Evolutionary conservation across 2,797 vertebrate species (phyloP).

Genomic region (Neomorphus geoffroyi): DNA sequence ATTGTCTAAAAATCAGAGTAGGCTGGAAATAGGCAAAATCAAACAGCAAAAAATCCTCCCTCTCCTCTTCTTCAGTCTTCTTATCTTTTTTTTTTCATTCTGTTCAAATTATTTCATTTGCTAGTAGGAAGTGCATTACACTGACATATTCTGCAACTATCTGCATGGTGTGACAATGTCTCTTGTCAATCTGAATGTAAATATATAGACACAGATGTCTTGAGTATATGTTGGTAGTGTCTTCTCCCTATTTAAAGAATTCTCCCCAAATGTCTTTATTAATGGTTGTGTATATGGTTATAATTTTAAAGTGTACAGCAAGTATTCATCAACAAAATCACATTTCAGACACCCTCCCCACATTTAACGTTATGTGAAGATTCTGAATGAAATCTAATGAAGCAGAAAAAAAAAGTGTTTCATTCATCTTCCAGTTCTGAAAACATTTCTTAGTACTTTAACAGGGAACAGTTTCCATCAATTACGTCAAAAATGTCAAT

Average conservation of each 20-base stretch:
- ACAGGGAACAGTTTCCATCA: neutral
- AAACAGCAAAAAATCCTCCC: neutral
- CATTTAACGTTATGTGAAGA: neutral
- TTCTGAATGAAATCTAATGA: neutral
- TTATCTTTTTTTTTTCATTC: neutral
- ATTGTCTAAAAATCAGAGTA: neutral
- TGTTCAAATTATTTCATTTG: neutral
- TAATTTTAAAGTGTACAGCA: neutral
- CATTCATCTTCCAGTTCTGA: neutral
- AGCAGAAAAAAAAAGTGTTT: rapidly evolving
- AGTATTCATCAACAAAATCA: neutral
- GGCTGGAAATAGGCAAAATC: neutral
- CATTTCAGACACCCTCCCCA: neutral
- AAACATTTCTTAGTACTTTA: neutral
- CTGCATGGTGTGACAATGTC: neutral
- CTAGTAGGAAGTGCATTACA: neutral
- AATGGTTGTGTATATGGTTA: neutral
- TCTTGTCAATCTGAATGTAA: neutral
- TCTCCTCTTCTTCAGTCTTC: neutral
- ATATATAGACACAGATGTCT: neutral
- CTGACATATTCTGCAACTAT: neutral
- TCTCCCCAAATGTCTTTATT: neutral
- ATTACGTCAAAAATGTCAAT: neutral
- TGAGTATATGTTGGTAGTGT: neutral
- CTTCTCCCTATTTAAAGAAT: neutral